phyloP scores from a whole-genome alignment of 1,140 invertebrate genomes.

The Psix sp. region DNA sequence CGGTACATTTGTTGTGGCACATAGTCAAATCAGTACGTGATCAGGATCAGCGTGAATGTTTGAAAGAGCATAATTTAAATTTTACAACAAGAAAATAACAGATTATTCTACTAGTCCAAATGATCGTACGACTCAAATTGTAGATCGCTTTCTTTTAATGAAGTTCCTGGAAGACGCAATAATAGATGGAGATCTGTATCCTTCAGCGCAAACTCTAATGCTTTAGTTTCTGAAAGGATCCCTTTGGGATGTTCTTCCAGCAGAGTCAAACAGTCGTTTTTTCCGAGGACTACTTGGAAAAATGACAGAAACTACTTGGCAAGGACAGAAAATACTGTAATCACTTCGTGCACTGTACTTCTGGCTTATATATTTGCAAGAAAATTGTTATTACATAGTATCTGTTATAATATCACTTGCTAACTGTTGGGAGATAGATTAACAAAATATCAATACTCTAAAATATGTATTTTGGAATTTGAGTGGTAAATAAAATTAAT shows the following conservation, averaged over 20 bases:
- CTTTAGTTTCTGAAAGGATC: not conserved
- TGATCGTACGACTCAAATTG: conserved; percentile 11
- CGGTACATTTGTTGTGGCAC: conserved; percentile 7
- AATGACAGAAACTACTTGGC: not conserved
- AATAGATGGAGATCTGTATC: conserved; percentile 4
- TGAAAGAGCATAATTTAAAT: conserved; percentile 6
- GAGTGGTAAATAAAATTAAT: too few species aligned
- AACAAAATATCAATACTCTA: too few species aligned
- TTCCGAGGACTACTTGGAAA: conserved; percentile 2
- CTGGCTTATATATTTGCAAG: conserved; percentile 11
- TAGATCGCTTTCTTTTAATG: conserved; percentile 3
- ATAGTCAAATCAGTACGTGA: conserved; percentile 12
- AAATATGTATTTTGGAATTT: too few species aligned
- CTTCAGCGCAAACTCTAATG: not conserved
- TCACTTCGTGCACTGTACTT: not conserved
- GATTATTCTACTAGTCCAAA: conserved; percentile 7
- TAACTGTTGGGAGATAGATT: conserved; percentile 7
- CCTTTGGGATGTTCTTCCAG: conserved; percentile 7
- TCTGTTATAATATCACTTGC: not conserved
- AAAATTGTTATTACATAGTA: conserved; percentile 3
- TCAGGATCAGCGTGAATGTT: conserved; percentile 7
- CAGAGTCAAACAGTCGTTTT: conserved; percentile 1
- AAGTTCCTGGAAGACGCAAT: conserved; percentile 7
- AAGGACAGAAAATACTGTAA: conserved; percentile 7
- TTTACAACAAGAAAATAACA: conserved; percentile 3